These are phyloP conservation scores for Diplogasteroides magnus DNA, from an alignment of 1,140 invertebrate species.

Conservation along the genomic window DNA sequence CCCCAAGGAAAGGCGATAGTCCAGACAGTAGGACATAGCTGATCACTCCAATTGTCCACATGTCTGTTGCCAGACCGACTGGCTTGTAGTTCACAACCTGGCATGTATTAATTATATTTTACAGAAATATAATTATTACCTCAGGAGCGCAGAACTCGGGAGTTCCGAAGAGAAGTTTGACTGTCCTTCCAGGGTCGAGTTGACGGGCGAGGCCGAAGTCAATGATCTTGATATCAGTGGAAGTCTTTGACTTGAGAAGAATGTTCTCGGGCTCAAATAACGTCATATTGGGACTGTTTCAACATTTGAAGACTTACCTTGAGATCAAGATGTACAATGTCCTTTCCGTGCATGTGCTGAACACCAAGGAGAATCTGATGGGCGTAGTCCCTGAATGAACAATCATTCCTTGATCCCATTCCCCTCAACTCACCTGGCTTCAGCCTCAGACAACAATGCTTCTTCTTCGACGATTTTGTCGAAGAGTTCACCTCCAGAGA, in stretches of 20 bases:
- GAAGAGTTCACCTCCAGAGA: conserved; percentile 83
- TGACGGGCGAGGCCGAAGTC: conserved; percentile 89
- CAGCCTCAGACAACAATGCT: conserved; percentile 80
- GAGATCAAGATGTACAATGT: conserved; percentile 89
- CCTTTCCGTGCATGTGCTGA: conserved; percentile 87
- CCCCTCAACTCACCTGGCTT: conserved; percentile 44
- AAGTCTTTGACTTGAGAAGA: conserved; percentile 82
- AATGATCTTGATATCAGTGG: conserved; percentile 95
- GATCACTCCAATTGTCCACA: conserved; percentile 96
- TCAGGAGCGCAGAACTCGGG: conserved; percentile 97
- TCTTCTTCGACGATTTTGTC: conserved; percentile 96
- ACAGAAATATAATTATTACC: conserved; percentile 32
- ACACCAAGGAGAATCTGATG: conserved; percentile 94
- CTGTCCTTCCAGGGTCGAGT: conserved; percentile 82
- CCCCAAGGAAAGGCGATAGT: conserved; percentile 94
- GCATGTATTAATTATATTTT: background rate
- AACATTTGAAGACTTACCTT: conserved; percentile 73
- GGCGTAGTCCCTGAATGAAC: conserved; percentile 85
- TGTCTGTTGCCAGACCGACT: conserved; percentile 86
- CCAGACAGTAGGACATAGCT: conserved; percentile 95
- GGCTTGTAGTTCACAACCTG: conserved; percentile 89
- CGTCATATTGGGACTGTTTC: conserved; percentile 12
- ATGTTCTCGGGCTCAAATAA: conserved; percentile 84
- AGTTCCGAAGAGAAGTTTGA: conserved; percentile 89
- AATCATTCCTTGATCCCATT: conserved; percentile 61